These are phyloP conservation scores for Coelinius sp. DNA, from an alignment of 2,888 invertebrate species.

Conservation along the genomic window DNA sequence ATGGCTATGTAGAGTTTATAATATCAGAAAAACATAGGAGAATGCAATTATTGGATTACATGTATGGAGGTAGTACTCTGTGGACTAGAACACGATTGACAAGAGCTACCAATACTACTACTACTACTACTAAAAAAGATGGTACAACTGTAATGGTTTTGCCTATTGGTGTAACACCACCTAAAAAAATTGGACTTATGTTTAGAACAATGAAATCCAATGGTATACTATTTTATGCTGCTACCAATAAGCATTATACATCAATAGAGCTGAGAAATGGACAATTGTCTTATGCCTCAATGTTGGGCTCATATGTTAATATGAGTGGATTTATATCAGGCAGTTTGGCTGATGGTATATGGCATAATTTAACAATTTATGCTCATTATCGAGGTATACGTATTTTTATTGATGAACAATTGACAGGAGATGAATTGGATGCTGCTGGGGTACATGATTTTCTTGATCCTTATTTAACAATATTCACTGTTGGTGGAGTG, in stretches of 20 bases:
- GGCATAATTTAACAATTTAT: constrained; percentile 89
- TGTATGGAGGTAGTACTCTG: constrained; percentile 81
- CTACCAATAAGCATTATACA: constrained; percentile 90
- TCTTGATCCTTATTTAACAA: constrained; percentile 89
- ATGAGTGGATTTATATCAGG: constrained; percentile 81
- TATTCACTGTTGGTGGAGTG: constrained; percentile 85
- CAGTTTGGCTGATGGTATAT: constrained; percentile 83
- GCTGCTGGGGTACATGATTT: constrained; percentile 91
- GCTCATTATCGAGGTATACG: constrained; percentile 81
- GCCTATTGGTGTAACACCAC: constrained; percentile 69
- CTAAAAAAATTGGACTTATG: constrained; percentile 83
- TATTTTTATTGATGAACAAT: constrained; percentile 79
- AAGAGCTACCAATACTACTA: constrained; percentile 48
- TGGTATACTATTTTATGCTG: constrained; percentile 88
- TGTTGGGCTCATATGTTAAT: constrained; percentile 84
- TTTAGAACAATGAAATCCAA: constrained; percentile 85
- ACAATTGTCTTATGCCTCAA: constrained; percentile 84
- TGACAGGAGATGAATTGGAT: constrained; percentile 88
- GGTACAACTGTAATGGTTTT: no score
- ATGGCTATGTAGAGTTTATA: constrained; percentile 83
- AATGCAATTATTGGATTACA: constrained; percentile 86
- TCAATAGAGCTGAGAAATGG: constrained; percentile 84
- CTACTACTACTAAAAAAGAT: no score
- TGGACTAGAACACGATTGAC: constrained; percentile 72
- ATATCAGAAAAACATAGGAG: constrained; percentile 86